Percentiles rank a stretch among this genome's conserved stretches.
phyloP scores from a whole-genome alignment of 2,797 vertebrate species.

The Todus mexicanus region DNA sequence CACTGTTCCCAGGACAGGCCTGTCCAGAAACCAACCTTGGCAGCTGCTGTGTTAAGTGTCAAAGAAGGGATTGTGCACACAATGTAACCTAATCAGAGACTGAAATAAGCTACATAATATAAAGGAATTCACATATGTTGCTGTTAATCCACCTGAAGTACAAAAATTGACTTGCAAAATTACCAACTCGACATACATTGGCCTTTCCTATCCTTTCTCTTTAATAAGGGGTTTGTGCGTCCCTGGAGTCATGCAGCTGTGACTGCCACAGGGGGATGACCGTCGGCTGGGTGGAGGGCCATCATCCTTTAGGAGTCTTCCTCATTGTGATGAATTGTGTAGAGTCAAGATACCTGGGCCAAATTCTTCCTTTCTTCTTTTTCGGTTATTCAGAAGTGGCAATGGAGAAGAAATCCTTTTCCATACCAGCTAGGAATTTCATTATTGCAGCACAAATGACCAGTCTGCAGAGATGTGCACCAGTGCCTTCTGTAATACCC shows the following conservation, averaged over 20 bases:
- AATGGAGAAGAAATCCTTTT: neutral
- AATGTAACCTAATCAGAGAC: neutral
- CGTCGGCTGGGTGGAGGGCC: neutral
- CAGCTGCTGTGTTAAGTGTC: constrained; percentile 31
- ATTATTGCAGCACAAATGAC: neutral
- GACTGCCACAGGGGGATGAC: neutral
- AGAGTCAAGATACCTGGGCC: neutral
- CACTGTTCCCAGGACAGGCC: neutral
- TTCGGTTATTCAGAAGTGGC: neutral
- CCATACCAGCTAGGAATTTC: neutral
- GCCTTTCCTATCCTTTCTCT: neutral
- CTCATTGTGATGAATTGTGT: neutral
- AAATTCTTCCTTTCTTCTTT: neutral
- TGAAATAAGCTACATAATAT: neutral
- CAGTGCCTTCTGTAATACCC: neutral
- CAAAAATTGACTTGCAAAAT: neutral
- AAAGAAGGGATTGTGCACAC: neutral
- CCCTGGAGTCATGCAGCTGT: neutral
- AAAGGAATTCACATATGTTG: neutral
- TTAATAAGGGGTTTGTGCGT: neutral
- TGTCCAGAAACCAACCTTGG: neutral
- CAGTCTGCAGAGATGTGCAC: neutral
- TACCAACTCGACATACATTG: neutral
- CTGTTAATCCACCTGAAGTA: neutral
- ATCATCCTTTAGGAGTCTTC: neutral